Conservation (phyloP, 2,797 vertebrate genomes). For the Paratrypauchen microcephalus region DNA sequence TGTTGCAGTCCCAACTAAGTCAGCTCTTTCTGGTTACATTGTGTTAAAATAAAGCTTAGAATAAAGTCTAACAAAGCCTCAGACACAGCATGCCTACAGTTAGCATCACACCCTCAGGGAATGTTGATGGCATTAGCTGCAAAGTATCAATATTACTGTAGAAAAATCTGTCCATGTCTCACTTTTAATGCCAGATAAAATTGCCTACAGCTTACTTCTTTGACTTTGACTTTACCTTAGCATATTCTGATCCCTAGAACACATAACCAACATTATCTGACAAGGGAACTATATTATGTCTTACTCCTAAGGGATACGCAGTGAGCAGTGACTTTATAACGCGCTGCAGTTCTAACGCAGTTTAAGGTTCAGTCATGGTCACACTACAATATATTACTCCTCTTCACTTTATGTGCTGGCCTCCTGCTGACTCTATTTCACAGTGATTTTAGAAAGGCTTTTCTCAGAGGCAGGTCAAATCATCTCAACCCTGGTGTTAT, state of each 20-base stretch:
- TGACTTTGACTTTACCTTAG: not conserved
- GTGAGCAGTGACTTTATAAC: too few species aligned
- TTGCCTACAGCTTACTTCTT: not conserved
- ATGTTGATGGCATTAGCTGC: too few species aligned
- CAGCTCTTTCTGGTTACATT: too few species aligned
- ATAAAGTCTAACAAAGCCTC: too few species aligned
- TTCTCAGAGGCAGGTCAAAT: slow-evolving; percentile 3
- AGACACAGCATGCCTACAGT: too few species aligned
- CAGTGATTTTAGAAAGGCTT: not conserved
- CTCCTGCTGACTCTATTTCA: not conserved
- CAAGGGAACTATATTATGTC: not conserved
- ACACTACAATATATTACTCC: not conserved
- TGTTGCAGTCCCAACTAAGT: too few species aligned
- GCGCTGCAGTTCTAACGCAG: not conserved
- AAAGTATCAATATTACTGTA: too few species aligned
- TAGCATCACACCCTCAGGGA: too few species aligned
- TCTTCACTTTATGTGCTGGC: not conserved
- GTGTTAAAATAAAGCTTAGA: too few species aligned
- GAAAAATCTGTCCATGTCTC: too few species aligned
- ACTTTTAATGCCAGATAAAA: not conserved
- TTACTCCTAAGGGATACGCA: slow-evolving; percentile 6
- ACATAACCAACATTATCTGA: not conserved
- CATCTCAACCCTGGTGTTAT: not conserved
- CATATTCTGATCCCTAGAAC: not conserved
- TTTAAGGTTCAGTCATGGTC: slow-evolving; percentile 4